Evolutionary conservation across 2,888 invertebrate genomes (phyloP).

Genomic region (Sarcophaga subvicina): DNA sequence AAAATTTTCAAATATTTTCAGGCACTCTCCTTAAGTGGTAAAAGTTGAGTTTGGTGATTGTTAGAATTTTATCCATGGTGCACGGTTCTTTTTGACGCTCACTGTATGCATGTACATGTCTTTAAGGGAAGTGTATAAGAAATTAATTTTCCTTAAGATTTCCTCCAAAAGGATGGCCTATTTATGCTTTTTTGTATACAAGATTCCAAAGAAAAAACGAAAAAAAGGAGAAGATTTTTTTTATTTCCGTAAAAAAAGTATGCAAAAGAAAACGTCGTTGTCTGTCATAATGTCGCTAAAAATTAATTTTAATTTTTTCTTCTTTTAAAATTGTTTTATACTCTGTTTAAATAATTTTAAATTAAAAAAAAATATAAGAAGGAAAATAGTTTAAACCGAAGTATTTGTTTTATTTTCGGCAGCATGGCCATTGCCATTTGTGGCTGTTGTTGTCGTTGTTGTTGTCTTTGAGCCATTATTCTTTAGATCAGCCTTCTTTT

Average conservation of each 20-base stretch:
- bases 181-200: neutral
- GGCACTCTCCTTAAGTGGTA: too few relatives aligned
- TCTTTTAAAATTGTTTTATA: neutral
- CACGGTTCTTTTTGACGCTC: too few relatives aligned
- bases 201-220: neutral
- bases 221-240: neutral
- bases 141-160: conserved; percentile 10
- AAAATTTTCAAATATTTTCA: too few relatives aligned
- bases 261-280: conserved; percentile 39
- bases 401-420: conserved; percentile 80
- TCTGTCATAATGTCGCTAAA: conserved; percentile 59
- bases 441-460: conserved; percentile 69
- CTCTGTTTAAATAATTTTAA: neutral
- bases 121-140: conserved; percentile 1
- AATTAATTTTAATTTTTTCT: conserved; percentile 45
- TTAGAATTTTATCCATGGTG: too few relatives aligned
- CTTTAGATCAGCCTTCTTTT: conserved; percentile 80
- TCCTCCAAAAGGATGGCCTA: neutral
- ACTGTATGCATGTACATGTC: neutral
- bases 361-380: conserved; percentile 63
- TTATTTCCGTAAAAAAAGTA: neutral
- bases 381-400: conserved; percentile 73
- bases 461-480: conserved; percentile 74
- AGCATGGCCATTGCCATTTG: conserved; percentile 74
- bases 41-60: too few relatives aligned